phyloP scores from a whole-genome alignment of 1,140 invertebrate species.

The Ectropis grisescens region DNA sequence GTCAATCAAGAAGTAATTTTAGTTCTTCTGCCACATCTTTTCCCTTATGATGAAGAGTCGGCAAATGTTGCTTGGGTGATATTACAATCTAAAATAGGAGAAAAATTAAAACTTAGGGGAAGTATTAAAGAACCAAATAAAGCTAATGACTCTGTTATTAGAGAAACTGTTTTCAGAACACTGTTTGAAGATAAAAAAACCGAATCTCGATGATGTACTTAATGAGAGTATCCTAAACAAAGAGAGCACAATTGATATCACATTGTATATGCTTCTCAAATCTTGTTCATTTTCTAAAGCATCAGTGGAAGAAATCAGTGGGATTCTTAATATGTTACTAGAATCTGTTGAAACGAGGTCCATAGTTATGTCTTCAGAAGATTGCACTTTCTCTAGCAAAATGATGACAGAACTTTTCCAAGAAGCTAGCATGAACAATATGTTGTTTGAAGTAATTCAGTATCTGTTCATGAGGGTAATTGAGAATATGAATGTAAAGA shows the following conservation, averaged over 20 bases:
- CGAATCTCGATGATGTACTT: slow-evolving; percentile 33
- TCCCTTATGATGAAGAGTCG: slow-evolving; percentile 66
- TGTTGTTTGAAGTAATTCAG: slow-evolving; percentile 52
- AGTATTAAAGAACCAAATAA: slow-evolving; percentile 34
- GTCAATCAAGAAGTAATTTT: slow-evolving; percentile 57
- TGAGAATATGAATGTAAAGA: slow-evolving; percentile 32
- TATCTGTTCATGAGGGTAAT: slow-evolving; percentile 50
- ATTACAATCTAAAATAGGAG: slow-evolving; percentile 61
- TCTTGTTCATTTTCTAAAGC: slow-evolving; percentile 31
- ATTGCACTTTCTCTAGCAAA: slow-evolving; percentile 25
- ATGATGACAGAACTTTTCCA: slow-evolving; percentile 46
- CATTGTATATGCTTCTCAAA: slow-evolving; percentile 43
- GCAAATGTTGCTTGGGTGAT: slow-evolving; percentile 63
- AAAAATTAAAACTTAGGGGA: slow-evolving; percentile 38
- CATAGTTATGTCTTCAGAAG: slow-evolving; percentile 31
- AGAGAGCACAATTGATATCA: slow-evolving; percentile 33
- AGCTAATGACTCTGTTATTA: slow-evolving; percentile 29
- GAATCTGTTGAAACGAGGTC: slow-evolving; percentile 39
- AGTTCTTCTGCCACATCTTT: slow-evolving; percentile 71
- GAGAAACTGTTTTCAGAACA: slow-evolving; percentile 37
- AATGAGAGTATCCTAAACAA: slow-evolving; percentile 37
- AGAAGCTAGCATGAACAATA: slow-evolving; percentile 34
- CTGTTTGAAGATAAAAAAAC: slow-evolving; percentile 32
- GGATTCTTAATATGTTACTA: slow-evolving; percentile 33
- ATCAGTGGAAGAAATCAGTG: slow-evolving; percentile 27